Evolutionary conservation across 2,113 vertebrate genomes (phyloP).

Genomic region (Prunella himalayana): DNA sequence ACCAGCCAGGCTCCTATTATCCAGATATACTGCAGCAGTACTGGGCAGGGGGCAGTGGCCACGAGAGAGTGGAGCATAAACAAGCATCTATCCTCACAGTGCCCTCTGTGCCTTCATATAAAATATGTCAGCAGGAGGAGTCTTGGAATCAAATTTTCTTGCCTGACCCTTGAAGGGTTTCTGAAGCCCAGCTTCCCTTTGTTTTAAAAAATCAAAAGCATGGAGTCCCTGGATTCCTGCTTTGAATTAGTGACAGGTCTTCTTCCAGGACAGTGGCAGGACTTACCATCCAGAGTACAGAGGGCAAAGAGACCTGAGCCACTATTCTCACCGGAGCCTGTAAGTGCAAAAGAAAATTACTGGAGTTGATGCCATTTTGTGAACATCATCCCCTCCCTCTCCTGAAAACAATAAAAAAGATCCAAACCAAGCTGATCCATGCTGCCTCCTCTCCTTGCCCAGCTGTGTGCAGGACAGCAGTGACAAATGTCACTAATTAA

Average conservation of each 20-base stretch:
- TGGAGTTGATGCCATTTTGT: neutral
- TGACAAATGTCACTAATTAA: neutral
- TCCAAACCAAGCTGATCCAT: neutral
- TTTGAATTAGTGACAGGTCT: neutral
- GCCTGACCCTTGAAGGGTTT: neutral
- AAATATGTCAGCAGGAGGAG: neutral
- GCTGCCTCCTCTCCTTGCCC: neutral
- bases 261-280: neutral
- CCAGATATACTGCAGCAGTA: neutral
- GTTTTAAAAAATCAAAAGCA: neutral
- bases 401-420: neutral
- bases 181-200: neutral
- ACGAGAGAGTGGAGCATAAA: neutral
- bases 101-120: neutral
- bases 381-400: neutral
- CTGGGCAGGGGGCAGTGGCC: neutral
- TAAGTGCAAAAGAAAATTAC: neutral
- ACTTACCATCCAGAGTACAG: conserved; percentile 95
- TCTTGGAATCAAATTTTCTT: neutral
- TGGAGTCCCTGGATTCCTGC: neutral
- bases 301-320: conserved; percentile 91
- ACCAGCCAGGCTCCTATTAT: neutral
- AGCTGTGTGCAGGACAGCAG: neutral
- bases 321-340: conserved; percentile 47
- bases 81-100: neutral